phyloP scores from a whole-genome alignment of 2,797 vertebrate genomes.

The Sebastes taczanowskii region DNA sequence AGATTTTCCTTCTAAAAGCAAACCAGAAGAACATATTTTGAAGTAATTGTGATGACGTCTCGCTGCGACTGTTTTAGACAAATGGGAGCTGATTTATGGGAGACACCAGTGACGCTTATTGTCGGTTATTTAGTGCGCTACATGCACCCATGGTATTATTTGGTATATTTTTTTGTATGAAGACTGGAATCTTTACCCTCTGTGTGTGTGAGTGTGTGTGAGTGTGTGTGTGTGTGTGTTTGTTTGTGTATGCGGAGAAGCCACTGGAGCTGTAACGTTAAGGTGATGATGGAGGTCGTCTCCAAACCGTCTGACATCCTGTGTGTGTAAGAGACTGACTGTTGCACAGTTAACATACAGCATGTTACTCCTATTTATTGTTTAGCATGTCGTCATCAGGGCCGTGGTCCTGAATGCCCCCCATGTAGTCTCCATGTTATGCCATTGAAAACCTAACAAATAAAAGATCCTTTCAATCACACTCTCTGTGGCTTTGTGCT shows the following conservation, averaged over 20 bases:
- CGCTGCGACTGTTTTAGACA: not conserved
- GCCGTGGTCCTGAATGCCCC: constrained; percentile 45
- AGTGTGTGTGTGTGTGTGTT: not conserved
- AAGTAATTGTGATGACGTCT: constrained; percentile 16
- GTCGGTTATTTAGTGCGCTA: constrained; percentile 21
- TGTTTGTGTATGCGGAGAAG: not conserved
- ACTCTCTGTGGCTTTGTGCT: not conserved
- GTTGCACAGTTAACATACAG: constrained; percentile 52
- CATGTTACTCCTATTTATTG: constrained; percentile 81
- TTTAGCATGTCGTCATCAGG: constrained; percentile 68
- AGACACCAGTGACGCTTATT: constrained; percentile 1
- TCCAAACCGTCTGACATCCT: constrained; percentile 17
- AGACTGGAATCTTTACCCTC: constrained; percentile 75
- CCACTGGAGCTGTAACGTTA: constrained; percentile 42
- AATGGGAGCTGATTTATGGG: constrained; percentile 15
- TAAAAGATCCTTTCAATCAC: constrained; percentile 65
- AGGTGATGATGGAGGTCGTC: constrained; percentile 38
- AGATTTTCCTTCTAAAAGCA: constrained; percentile 18
- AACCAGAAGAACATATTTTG: constrained; percentile 53
- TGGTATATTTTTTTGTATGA: constrained; percentile 55
- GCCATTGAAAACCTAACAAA: constrained; percentile 72
- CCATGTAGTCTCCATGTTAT: constrained; percentile 76
- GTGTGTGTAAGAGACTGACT: constrained; percentile 25
- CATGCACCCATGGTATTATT: constrained; percentile 35
- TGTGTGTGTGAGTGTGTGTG: not conserved